These are phyloP conservation scores for Petrophora chlorosata DNA, from an alignment of 2,888 invertebrate species.

Conservation along the genomic window DNA sequence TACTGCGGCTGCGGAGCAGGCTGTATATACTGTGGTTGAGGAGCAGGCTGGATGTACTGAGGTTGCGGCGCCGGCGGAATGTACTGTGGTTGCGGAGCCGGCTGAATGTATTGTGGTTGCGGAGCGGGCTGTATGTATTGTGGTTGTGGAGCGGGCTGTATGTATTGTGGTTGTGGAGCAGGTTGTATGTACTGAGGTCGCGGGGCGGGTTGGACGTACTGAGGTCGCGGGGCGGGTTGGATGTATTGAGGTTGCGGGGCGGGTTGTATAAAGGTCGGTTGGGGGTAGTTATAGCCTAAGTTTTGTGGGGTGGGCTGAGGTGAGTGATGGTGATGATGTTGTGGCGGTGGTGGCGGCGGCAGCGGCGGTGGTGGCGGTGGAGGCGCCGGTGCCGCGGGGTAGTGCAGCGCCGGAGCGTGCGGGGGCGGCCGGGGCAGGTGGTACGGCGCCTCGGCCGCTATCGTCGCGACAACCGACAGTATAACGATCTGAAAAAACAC, in stretches of 20 bases:
- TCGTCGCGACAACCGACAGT: constrained; percentile 62
- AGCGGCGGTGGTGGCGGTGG: constrained; percentile 40
- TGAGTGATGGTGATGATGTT: constrained; percentile 36
- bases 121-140: constrained; percentile 16
- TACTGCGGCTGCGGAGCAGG: constrained; percentile 24
- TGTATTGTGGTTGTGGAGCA: constrained; percentile 13
- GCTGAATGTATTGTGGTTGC: constrained; percentile 10
- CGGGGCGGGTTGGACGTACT: constrained; percentile 24
- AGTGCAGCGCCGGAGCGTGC: constrained; percentile 46
- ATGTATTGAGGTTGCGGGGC: constrained; percentile 24
- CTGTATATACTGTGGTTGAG: constrained; percentile 25
- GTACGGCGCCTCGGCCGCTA: constrained; percentile 72
- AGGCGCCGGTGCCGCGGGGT: constrained; percentile 47
- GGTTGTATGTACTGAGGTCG: constrained; percentile 19
- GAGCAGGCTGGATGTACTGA: constrained; percentile 25
- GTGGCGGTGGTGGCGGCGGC: constrained; percentile 31
- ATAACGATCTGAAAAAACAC: constrained; percentile 60
- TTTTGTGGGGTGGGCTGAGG: constrained; percentile 31
- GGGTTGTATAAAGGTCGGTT: constrained; percentile 40
- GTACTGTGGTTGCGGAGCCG: constrained; percentile 9
- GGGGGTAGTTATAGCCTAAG: constrained; percentile 53
- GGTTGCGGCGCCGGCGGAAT: constrained; percentile 14
- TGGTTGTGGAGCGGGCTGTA: constrained; percentile 14
- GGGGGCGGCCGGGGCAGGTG: constrained; percentile 68
- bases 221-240: constrained; percentile 33